Evolutionary conservation across 1,140 invertebrate genomes (phyloP), one percentile per base, ranked within the genome.

Genomic region (Lepeophtheirus salmonis): DNA sequence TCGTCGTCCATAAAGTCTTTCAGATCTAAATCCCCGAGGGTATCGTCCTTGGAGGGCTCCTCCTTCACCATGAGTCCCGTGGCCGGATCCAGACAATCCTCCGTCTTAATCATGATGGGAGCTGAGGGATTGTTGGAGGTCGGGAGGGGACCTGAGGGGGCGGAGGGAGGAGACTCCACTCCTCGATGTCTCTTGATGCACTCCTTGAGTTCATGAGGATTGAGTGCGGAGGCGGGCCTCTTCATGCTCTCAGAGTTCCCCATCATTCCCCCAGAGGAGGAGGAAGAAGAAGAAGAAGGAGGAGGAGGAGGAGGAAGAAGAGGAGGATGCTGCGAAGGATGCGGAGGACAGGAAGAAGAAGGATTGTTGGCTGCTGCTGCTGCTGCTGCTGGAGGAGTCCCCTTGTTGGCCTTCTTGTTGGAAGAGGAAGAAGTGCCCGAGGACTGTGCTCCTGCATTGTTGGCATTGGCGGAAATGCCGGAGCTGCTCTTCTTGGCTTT

Each of bases 1-100:
- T 60, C 49, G 18, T 54, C 52, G 16, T 54, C 52, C 18, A 54
- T 54, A 21, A 60, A 60, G 30, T 60, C 57, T n/a, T 60, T 60
- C 1, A 60, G 26, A 23, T 60, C 57, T 2, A 60, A 21, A 6
- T 60, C 57, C n/a, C 57, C 57, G 14, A 60, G 18, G 2, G 26
- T 60, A 25, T 60, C 57, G n/a, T 60, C 57, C 18, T 50, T 24
- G 52, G 52, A 20, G 20, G 18, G 52, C 30, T 41, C 30, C 2
- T 54, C 52, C 52, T 54, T 24, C n/a, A 21, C 22, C 3, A 21
- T 18, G 22, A 54, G 10, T 24, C 20, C 10, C 16, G 2, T 17
- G 2, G 52, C 3, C 1, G 52, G 17, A 23, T 54, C 52, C 52
- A 54, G 23, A 20, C 14, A 41, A n/a, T 41, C 30, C 30, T 41